These are phyloP conservation scores for Myzus persicae DNA, from an alignment of 1,140 invertebrate genomes.

Conservation along the genomic window DNA sequence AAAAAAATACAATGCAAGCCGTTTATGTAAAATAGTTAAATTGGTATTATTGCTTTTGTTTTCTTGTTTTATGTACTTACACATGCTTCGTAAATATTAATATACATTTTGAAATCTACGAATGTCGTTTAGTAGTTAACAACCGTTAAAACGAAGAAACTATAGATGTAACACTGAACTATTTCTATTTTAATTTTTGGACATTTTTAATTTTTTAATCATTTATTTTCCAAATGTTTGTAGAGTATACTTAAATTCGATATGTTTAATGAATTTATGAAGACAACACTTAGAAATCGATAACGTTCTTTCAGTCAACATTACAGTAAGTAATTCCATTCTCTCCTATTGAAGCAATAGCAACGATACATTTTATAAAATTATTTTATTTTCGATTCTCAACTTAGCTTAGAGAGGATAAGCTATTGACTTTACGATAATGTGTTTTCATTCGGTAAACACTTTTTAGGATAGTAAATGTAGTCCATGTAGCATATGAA, in stretches of 20 bases:
- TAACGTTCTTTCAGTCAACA: not conserved
- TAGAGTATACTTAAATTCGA: not conserved
- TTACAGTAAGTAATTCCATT: not conserved
- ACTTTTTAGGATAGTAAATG: conserved; percentile 13
- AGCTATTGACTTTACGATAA: conserved; percentile 16
- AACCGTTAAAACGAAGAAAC: not conserved
- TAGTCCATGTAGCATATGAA: not conserved
- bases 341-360: not conserved
- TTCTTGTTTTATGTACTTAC: not conserved
- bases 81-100: too few species aligned
- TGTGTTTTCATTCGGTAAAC: conserved; percentile 19
- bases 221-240: not conserved
- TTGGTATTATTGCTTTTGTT: not conserved
- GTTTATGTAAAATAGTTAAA: too few species aligned
- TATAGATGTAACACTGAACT: not conserved
- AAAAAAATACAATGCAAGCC: too few species aligned
- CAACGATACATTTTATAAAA: not conserved
- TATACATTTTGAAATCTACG: not conserved
- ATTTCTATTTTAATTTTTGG: not conserved
- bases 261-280: not conserved
- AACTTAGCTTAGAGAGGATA: not conserved
- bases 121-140: not conserved
- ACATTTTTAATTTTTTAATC: not conserved
- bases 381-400: not conserved
- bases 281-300: not conserved